A percentile compares a stretch with the other conserved stretches of the same genome.
Evolutionary conservation across 2,888 invertebrate genomes (phyloP).

Genomic region (Synanthedon tipuliformis): DNA sequence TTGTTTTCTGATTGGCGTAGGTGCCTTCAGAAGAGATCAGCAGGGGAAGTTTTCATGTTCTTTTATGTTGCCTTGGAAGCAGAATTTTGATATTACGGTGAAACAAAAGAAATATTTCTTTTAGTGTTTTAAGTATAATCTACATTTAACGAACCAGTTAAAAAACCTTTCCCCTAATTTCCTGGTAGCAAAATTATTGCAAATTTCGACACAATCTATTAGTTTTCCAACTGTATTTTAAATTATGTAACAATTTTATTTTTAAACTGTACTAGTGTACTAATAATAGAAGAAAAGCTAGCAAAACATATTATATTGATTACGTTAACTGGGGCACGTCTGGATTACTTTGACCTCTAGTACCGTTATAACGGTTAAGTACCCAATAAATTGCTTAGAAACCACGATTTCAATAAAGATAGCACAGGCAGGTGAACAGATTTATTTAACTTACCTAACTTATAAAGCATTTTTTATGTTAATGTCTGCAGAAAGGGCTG

Average conservation of each 20-base stretch:
- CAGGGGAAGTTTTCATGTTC: constrained; percentile 1
- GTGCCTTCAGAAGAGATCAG: constrained; percentile 7
- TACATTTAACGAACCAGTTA: neutral
- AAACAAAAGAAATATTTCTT: neutral
- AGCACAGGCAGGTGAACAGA: neutral
- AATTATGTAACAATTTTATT: too few relatives aligned
- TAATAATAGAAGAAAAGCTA: too few relatives aligned
- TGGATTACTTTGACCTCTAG: neutral
- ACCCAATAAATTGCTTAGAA: neutral
- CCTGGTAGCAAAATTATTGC: too few relatives aligned
- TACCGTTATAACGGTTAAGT: neutral
- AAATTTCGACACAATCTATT: too few relatives aligned
- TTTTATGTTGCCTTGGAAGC: neutral
- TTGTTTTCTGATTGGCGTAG: constrained; percentile 27
- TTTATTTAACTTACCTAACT: neutral
- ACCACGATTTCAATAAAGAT: neutral
- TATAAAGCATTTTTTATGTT: neutral
- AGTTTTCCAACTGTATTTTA: too few relatives aligned
- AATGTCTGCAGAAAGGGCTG: too few relatives aligned
- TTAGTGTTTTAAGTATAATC: neutral
- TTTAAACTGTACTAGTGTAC: too few relatives aligned
- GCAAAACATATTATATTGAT: neutral
- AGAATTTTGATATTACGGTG: neutral
- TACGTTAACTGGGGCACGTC: neutral
- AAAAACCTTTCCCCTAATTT: too few relatives aligned